Evolutionary conservation across 92 coral and sea anemone species (phyloP), one percentile per base, ranked within the genome.

Genomic region (Chrysogorgia sp.): DNA sequence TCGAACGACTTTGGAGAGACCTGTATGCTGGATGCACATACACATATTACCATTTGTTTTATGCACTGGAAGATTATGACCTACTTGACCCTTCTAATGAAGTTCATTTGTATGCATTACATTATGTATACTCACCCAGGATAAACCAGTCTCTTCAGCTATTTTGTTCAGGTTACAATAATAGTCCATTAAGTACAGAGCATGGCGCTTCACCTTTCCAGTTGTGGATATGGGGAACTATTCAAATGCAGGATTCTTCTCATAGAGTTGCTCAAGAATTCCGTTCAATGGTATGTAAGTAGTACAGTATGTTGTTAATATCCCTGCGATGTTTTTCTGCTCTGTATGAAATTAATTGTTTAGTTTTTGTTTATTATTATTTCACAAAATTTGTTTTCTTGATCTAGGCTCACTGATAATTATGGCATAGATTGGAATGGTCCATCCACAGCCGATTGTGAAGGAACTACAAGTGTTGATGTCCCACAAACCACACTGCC

Each of bases 361-460:
- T 21, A 28, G 26, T 5, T 59, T 21, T 59, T 59, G 26, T n/a
- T 7, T 59, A 5, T 52, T 58, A 23, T 34, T 7, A 58, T 9
- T n/a, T 62, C 7, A 32, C 34, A 58, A 13, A 15, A 62, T n/a
- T 62, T 40, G 15, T 62, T 62, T 15, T 62, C 30, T 32, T 2
- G 2, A 32, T 63, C 0, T 10, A 63, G 69, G 69, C 69, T 7
- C 21, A 29, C 13, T 14, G 41, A 30, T 31, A 22, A 63, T 13
- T 63, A 30, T 63, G 69, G 69, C 41, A 30, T 63, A 3, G 69
- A 63, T 17, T 63, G 69, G 69, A 48, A 63, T 29, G 69, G 43
- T 8, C 69, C 69, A 33, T 10, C 24, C 30, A 25, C 69, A 33
- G 30, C 45, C 14, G 23, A 63, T 14, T 63, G 7, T 26, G 40